phyloP scores from a whole-genome alignment of 2,113 vertebrate species.

The Tachysurus vachellii region DNA sequence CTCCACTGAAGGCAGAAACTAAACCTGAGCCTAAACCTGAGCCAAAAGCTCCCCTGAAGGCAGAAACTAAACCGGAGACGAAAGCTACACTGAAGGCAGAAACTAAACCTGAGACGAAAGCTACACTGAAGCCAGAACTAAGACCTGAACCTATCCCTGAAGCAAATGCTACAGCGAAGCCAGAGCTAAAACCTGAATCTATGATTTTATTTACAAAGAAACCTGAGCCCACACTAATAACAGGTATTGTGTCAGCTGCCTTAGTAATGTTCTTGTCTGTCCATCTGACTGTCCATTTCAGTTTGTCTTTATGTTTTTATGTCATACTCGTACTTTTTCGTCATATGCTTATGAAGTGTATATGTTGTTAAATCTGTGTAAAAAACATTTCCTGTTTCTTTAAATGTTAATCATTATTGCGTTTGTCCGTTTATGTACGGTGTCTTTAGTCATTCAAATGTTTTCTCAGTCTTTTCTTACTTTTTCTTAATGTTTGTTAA shows the following conservation, averaged over 20 bases:
- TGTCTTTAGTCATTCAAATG: neutral
- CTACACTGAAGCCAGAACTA: conserved; percentile 35
- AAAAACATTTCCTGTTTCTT: neutral
- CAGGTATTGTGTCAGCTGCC: conserved; percentile 62
- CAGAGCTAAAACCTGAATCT: conserved; percentile 41
- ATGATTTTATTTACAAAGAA: conserved; percentile 9
- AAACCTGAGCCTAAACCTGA: conserved; percentile 36
- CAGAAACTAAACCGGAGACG: no score
- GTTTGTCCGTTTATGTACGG: neutral
- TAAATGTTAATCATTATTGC: neutral
- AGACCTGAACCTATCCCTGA: conserved; percentile 37
- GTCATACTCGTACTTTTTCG: neutral
- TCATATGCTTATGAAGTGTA: neutral
- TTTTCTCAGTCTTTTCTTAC: conserved; percentile 1
- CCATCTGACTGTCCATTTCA: neutral
- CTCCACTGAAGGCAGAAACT: conserved; percentile 39
- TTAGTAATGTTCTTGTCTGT: conserved; percentile 1
- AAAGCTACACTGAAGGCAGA: no score
- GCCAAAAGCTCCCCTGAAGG: no score
- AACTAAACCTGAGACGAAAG: conserved; percentile 39
- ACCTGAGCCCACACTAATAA: conserved; percentile 41
- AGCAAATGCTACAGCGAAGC: conserved; percentile 20
- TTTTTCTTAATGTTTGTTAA: conserved; percentile 32
- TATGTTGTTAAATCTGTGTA: neutral
- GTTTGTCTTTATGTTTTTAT: neutral